Percentiles rank a stretch among this genome's conserved stretches.
These are phyloP conservation scores for Tuta absoluta DNA, from an alignment of 2,888 invertebrate species.

Conservation along the genomic window DNA sequence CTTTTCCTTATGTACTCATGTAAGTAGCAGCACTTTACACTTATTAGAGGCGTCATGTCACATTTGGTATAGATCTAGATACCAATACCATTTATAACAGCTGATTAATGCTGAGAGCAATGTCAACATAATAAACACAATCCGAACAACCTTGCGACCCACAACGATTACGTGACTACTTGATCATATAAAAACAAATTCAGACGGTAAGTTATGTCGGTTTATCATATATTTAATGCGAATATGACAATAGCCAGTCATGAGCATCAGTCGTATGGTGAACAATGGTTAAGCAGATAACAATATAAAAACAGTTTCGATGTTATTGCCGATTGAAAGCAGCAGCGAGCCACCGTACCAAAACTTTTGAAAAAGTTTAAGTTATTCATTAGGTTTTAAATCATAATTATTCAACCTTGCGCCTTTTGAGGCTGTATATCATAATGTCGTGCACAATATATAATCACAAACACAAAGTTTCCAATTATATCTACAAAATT, in stretches of 20 bases:
- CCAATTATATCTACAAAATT: no score
- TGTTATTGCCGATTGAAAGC: neutral
- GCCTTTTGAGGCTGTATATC: no score
- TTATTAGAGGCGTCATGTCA: neutral
- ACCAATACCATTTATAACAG: slow-evolving; percentile 25
- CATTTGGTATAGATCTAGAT: neutral
- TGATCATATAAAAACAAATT: slow-evolving; percentile 14
- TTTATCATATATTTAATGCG: neutral
- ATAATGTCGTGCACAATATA: no score
- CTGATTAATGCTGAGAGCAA: slow-evolving; percentile 30
- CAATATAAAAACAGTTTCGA: neutral
- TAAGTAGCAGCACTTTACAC: neutral
- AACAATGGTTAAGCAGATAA: neutral
- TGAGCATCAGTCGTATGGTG: neutral
- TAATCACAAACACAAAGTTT: no score
- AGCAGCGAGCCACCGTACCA: neutral
- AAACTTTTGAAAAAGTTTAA: no score
- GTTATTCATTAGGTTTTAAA: no score
- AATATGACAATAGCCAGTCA: slow-evolving; percentile 11
- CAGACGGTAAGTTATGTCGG: neutral
- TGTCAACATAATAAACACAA: slow-evolving; percentile 28
- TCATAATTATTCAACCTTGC: no score
- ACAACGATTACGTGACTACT: slow-evolving; percentile 35
- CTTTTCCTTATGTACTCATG: neutral
- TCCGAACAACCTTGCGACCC: slow-evolving; percentile 45